Percentiles rank a stretch among this genome's conserved stretches.
phyloP scores from a whole-genome alignment of 2,888 invertebrate genomes.

The Sturmia bella region DNA sequence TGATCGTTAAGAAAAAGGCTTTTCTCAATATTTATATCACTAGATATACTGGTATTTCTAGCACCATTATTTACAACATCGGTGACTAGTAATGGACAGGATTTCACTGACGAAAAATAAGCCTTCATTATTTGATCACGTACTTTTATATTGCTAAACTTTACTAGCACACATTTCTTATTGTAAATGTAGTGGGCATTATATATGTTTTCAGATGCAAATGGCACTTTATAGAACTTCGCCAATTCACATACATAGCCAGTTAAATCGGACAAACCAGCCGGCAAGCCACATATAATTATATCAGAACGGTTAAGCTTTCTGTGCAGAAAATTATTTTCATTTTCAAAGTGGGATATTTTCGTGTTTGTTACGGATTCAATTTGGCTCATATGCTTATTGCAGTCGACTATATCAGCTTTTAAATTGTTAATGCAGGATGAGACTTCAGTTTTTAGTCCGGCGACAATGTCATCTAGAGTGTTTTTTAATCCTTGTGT shows the following conservation, averaged over 20 bases:
- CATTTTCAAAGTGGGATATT: not conserved
- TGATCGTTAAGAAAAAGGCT: not conserved
- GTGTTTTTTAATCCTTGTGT: too few species aligned
- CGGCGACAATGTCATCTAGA: too few species aligned
- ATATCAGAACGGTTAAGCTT: not conserved
- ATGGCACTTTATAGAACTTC: not conserved
- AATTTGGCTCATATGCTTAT: too few species aligned
- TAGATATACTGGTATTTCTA: not conserved
- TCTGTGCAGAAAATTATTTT: not conserved
- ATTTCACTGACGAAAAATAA: constrained; percentile 6
- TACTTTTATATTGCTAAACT: not conserved
- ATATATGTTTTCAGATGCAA: not conserved
- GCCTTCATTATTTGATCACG: constrained; percentile 2
- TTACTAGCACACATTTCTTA: not conserved
- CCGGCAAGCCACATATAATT: constrained; percentile 4
- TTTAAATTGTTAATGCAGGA: too few species aligned
- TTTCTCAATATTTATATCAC: not conserved
- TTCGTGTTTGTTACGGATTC: too few species aligned
- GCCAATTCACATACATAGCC: not conserved
- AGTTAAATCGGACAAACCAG: not conserved
- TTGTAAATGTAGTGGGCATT: not conserved
- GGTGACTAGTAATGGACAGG: not conserved
- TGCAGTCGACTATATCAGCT: too few species aligned
- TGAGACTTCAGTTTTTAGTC: too few species aligned
- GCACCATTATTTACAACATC: not conserved